A percentile compares a stretch with the other conserved stretches of the same genome.
Evolutionary conservation across 2,113 vertebrate genomes (phyloP).

Genomic region (Taurulus bubalis): DNA sequence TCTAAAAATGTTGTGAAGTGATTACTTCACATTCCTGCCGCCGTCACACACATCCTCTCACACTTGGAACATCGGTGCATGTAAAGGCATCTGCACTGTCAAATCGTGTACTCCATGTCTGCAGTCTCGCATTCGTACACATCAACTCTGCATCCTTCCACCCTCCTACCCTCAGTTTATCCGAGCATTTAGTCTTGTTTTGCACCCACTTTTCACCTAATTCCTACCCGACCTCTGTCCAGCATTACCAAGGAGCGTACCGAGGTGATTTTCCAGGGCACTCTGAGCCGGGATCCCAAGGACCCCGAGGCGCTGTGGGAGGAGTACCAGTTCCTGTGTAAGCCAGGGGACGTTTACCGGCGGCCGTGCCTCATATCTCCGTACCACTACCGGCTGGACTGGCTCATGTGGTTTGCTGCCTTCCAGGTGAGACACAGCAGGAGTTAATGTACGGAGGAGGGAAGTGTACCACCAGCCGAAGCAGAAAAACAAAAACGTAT

Average conservation of each 20-base stretch:
- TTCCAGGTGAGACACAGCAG: slow-evolving; percentile 87
- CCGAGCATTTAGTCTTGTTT: no score
- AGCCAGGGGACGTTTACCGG: slow-evolving; percentile 87
- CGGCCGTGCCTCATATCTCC: slow-evolving; percentile 91
- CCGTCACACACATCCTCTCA: no score
- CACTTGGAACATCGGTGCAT: no score
- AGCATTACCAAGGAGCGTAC: slow-evolving; percentile 97
- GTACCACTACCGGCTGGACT: slow-evolving; percentile 96
- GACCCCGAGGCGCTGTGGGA: slow-evolving; percentile 89
- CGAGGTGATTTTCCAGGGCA: slow-evolving; percentile 94
- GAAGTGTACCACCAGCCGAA: background rate
- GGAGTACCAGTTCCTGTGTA: slow-evolving; percentile 95
- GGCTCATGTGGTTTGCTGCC: slow-evolving; percentile 99
- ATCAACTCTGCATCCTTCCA: no score
- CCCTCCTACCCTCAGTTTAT: background rate
- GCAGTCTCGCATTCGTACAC: background rate
- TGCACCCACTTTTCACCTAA: background rate
- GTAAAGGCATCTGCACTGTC: no score
- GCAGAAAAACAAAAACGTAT: background rate
- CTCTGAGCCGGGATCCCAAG: slow-evolving; percentile 85
- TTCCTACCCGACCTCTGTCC: background rate
- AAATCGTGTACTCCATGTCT: background rate
- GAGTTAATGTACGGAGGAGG: background rate
- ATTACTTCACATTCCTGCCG: no score
- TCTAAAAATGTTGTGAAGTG: no score